Evolutionary conservation across 2,888 invertebrate genomes (phyloP).

Genomic region (Elysia crispata): DNA sequence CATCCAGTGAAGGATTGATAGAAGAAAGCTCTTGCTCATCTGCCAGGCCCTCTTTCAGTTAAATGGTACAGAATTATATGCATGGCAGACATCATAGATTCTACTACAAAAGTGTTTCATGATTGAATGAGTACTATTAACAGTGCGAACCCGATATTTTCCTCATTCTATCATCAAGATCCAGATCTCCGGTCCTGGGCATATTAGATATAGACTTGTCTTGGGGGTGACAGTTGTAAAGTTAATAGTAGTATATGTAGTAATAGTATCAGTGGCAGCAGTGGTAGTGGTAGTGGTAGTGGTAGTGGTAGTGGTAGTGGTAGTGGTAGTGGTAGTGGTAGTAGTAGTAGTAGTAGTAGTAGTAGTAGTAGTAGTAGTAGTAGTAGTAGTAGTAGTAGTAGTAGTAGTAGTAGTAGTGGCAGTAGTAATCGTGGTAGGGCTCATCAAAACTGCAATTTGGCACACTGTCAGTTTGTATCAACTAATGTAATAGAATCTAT

Average conservation of each 20-base stretch:
- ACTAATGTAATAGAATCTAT: constrained; percentile 9
- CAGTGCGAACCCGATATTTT: too few relatives aligned
- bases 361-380: constrained; percentile 29
- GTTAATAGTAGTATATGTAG: not conserved
- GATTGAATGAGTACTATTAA: too few relatives aligned
- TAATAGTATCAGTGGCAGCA: too few relatives aligned
- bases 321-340: constrained; percentile 28
- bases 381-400: constrained; percentile 17
- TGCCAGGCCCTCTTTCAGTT: too few relatives aligned
- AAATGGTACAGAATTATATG: too few relatives aligned
- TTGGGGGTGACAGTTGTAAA: not conserved
- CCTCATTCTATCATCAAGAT: too few relatives aligned
- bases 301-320: constrained; percentile 26
- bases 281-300: constrained; percentile 25
- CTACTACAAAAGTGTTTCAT: too few relatives aligned
- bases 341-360: constrained; percentile 28
- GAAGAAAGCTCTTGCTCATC: too few relatives aligned
- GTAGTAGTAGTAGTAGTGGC: constrained; percentile 15
- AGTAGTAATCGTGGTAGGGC: not conserved
- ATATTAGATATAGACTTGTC: too few relatives aligned
- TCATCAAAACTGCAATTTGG: not conserved
- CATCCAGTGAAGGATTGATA: too few relatives aligned
- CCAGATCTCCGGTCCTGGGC: too few relatives aligned
- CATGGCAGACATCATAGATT: too few relatives aligned
- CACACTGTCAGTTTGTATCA: not conserved